Percentiles rank a stretch among this genome's conserved stretches.
Evolutionary conservation across 2,888 invertebrate species (phyloP).

Genomic region (Anoplius nigerrimus): DNA sequence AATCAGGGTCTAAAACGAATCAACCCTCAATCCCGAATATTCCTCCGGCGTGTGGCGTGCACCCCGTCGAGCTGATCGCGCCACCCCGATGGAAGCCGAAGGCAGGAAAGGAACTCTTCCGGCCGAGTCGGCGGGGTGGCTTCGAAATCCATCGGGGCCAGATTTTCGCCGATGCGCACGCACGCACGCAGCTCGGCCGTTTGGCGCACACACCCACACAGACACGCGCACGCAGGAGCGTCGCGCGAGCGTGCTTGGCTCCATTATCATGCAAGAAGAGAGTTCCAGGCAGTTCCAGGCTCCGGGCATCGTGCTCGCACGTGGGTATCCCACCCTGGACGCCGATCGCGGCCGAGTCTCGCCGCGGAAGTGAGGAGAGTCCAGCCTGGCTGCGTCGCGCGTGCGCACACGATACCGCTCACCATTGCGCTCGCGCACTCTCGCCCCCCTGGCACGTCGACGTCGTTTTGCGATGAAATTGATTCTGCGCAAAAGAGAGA

Average conservation of each 20-base stretch:
- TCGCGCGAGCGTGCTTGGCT: not conserved
- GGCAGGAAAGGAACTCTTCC: constrained; percentile 37
- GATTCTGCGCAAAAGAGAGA: constrained; percentile 66
- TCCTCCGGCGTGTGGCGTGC: too few relatives aligned
- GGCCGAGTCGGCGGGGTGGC: constrained; percentile 52
- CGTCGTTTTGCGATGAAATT: constrained; percentile 64
- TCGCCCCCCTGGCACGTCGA: constrained; percentile 39
- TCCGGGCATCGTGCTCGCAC: constrained; percentile 2
- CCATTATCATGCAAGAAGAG: constrained; percentile 33
- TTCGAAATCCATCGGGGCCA: constrained; percentile 57
- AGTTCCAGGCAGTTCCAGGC: too few relatives aligned
- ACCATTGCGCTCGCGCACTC: constrained; percentile 45
- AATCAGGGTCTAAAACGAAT: too few relatives aligned
- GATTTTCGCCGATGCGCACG: constrained; percentile 49
- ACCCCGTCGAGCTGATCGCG: too few relatives aligned
- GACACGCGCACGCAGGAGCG: not conserved
- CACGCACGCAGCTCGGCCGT: constrained; percentile 20
- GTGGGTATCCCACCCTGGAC: not conserved
- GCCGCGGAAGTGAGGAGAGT: constrained; percentile 10
- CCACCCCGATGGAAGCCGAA: constrained; percentile 13
- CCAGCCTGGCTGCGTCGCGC: not conserved
- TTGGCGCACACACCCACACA: not conserved
- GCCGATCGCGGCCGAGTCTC: not conserved
- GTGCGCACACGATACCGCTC: constrained; percentile 24
- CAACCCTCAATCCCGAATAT: too few relatives aligned